phyloP scores from a whole-genome alignment of 2,113 vertebrate genomes.

The Chiloscyllium plagiosum region DNA sequence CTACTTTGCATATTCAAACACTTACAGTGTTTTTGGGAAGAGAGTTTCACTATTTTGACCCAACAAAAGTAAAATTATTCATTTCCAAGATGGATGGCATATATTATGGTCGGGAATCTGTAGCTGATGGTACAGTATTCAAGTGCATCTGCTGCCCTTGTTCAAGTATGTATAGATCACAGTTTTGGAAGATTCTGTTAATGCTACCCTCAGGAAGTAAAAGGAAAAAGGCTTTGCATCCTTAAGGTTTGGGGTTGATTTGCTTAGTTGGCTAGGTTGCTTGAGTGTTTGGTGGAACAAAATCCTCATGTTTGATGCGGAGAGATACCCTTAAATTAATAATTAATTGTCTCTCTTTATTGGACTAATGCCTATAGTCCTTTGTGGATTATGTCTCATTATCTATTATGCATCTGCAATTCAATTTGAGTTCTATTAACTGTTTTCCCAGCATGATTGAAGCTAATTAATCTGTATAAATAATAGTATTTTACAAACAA shows the following conservation, averaged over 20 bases:
- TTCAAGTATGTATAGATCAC: background rate
- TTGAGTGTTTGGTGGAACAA: background rate
- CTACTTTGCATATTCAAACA: too few relatives aligned
- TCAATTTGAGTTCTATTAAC: background rate
- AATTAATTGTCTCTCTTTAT: background rate
- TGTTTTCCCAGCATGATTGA: background rate
- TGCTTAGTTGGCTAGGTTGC: background rate
- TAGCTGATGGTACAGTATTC: background rate
- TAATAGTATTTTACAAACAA: background rate
- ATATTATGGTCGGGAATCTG: background rate
- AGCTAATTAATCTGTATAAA: slow-evolving; percentile 1
- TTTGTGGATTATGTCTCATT: background rate
- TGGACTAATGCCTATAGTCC: background rate
- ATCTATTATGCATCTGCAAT: background rate
- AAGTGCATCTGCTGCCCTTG: background rate
- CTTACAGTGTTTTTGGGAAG: background rate
- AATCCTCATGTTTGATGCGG: background rate
- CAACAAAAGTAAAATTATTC: background rate
- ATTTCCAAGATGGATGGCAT: background rate
- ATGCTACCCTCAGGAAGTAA: background rate
- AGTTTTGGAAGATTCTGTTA: background rate
- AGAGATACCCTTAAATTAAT: background rate
- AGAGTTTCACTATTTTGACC: background rate
- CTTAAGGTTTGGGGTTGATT: background rate
- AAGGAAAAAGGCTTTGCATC: background rate